Evolutionary conservation across 2,113 vertebrate genomes (phyloP).

Genomic region (Atlantisia rogersi): DNA sequence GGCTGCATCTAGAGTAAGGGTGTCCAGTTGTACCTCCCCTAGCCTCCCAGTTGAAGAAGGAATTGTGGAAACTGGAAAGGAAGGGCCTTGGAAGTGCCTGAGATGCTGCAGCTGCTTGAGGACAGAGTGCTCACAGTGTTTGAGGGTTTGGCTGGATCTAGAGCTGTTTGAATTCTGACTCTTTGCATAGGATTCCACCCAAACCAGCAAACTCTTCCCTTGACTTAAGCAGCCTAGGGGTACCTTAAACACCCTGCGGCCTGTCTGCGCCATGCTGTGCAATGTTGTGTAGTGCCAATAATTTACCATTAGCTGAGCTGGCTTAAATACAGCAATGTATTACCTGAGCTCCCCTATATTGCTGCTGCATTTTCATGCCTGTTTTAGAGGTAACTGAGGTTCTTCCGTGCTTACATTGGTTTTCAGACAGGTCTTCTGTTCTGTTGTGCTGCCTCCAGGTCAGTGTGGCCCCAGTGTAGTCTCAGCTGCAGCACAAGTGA

Average conservation of each 20-base stretch:
- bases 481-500: neutral
- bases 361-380: neutral
- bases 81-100: accelerated
- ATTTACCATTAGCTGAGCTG: neutral
- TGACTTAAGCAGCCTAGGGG: neutral
- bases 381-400: neutral
- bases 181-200: neutral
- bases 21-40: neutral
- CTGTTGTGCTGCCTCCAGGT: neutral
- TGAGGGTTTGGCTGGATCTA: neutral
- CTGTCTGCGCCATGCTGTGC: neutral
- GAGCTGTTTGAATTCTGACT: neutral
- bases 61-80: neutral
- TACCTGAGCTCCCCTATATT: neutral
- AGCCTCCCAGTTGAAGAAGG: neutral
- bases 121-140: neutral
- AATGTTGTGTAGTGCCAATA: accelerated
- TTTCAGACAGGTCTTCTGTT: neutral
- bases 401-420: neutral
- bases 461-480: neutral
- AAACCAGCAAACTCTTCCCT: neutral
- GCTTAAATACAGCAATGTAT: neutral
- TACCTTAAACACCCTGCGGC: neutral
- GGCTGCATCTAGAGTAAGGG: neutral
- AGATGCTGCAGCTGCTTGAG: neutral